Evolutionary conservation across 35 echinoderm and acorn worm species (phyloP), one percentile per base, ranked within the genome.

Genomic region (Ophiothrix spiculata): DNA sequence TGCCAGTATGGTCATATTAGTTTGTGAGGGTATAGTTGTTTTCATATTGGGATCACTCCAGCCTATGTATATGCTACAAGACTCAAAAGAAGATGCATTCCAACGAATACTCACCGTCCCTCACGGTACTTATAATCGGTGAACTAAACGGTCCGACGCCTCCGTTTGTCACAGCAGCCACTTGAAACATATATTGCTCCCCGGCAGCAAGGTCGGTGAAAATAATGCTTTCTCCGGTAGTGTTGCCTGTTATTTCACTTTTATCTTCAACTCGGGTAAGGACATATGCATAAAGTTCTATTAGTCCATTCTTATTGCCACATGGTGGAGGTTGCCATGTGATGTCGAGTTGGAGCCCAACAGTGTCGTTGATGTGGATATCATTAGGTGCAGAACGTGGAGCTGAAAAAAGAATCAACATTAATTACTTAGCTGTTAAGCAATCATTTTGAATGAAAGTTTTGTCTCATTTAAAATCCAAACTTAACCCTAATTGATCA

Each of bases 271-370:
- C 31, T 31, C 81, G 4, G 36, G 38, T 75, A 28, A 89, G 80
- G 0, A 40, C 76, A 31, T 75, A 75, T 0, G 80, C 40, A 69
- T 89, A 89, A 12, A 17, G 37, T 33, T 79, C 46, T 25, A 89
- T 89, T 25, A 41, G 79, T 74, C 87, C 87, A 89, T 81, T 81
- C 33, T 80, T 78, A 32, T 81, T 17, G 35, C 87, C 87, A 76
- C 87, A 89, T 32, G 38, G 56, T 74, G 87, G 87, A n/a, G 37
- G 38, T 13, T 74, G 39, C 87, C 87, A 89, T 17, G 31, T 40
- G 35, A 89, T 49, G 42, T 6, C 19, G 42, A 49, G 42, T 19
- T 49, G 42, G 6, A 49, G 42, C 6, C 42, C 42, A 19, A 10
- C 6, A 19, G 6, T 19, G 19, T 6, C 19, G 42, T 49, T 49